Evolutionary conservation across 2,888 invertebrate genomes (phyloP), one percentile per base, ranked within the genome.

Genomic region (Eurytoma californica): DNA sequence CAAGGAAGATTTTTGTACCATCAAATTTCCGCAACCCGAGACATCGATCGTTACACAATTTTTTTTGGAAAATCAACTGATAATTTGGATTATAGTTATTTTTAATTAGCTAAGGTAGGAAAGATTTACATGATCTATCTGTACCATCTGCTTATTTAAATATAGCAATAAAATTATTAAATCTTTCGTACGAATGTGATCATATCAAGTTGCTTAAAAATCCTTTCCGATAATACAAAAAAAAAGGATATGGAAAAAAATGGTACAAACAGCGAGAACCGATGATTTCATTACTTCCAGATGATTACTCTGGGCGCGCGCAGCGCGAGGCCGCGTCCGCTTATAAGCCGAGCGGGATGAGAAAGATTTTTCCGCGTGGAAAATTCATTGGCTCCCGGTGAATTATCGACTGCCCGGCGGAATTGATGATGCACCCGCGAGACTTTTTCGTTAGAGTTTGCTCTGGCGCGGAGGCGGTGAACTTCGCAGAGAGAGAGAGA

Each of bases 331-430:
- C 13, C 5, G 57, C 55, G 57, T 18, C 60, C 61, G 5, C 39
- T 39, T 61, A 30, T 61, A 61, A 61, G 30, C 61, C 30, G 14
- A 60, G 7, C 14, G 53, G 14, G 53, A 53, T 53, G 53, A 39
- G 51, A 30, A 58, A 74, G 18, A 28, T 51, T 58, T 58, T 18
- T 18, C 28, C 49, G 18, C 4, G 18, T 9, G 63, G 47, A 55
- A 70, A 70, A 67, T 72, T 67, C 60, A 77, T 72, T 67, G 72
- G 60, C n/a, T 60, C 13, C 7, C 0, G 72, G 16, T 72, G 67
- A 72, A 72, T 77, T 77, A 72, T 67, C 67, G 72, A 49, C 70
- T 65, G 49, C 51, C 47, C 28, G 49, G 14, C 14, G n/a, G 13
- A 70, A 70, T 66, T 51, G 51, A 77, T 70, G 77, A 77, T 49